A percentile compares a stretch with the other conserved stretches of the same genome.
These are phyloP conservation scores for Nomada ferruginata DNA, from an alignment of 2,888 invertebrate species.

Conservation along the genomic window DNA sequence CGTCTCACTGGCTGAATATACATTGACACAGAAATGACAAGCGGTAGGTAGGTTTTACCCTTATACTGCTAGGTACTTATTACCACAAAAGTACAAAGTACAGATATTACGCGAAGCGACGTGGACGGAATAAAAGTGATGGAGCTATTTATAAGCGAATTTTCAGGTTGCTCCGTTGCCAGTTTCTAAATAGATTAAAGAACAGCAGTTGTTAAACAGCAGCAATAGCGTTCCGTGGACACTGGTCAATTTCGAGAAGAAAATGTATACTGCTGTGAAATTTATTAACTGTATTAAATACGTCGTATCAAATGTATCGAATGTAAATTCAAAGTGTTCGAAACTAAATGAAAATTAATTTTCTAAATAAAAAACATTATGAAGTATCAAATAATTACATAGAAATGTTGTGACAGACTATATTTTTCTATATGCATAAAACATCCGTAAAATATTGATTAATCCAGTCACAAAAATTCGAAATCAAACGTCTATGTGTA, in stretches of 20 bases:
- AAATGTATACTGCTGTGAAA: not conserved
- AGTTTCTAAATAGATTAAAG: constrained; percentile 39
- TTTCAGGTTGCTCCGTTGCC: constrained; percentile 26
- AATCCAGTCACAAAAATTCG: too few species aligned
- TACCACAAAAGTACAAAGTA: not conserved
- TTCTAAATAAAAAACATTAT: too few species aligned
- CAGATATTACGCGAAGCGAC: not conserved
- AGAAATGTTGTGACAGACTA: too few species aligned
- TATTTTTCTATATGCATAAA: too few species aligned
- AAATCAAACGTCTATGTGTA: too few species aligned
- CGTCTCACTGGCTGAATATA: not conserved
- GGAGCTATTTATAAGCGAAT: constrained; percentile 39
- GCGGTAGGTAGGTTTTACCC: not conserved
- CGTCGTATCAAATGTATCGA: too few species aligned
- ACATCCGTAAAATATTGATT: too few species aligned
- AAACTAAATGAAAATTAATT: too few species aligned
- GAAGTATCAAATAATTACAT: too few species aligned
- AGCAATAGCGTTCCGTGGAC: not conserved
- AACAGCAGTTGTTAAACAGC: constrained; percentile 23
- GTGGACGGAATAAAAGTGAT: constrained; percentile 31
- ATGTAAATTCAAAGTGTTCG: too few species aligned
- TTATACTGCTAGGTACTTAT: constrained; percentile 10
- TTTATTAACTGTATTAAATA: constrained; percentile 5
- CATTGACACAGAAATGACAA: constrained; percentile 5
- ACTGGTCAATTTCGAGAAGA: constrained; percentile 27